phyloP scores from a whole-genome alignment of 2,888 invertebrate species.

The Chymomyza amoena region DNA sequence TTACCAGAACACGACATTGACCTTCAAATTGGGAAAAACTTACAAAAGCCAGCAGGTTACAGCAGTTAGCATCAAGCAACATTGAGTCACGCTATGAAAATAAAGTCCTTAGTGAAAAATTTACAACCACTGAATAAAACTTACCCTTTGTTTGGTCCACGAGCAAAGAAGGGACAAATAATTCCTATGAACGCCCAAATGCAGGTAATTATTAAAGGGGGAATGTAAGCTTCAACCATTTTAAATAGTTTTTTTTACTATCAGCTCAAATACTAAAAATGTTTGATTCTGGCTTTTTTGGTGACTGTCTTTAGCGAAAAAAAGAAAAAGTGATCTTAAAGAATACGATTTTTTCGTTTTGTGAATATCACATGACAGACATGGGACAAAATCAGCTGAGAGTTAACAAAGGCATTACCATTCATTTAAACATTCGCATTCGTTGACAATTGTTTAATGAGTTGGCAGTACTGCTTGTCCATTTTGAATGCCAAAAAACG shows the following conservation, averaged over 20 bases:
- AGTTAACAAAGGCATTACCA: neutral
- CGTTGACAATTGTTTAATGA: neutral
- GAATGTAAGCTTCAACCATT: conserved; percentile 73
- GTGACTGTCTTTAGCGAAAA: conserved; percentile 22
- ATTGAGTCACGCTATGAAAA: conserved; percentile 71
- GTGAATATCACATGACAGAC: conserved; percentile 65
- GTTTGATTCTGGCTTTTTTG: conserved; percentile 22
- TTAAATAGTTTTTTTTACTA: conserved; percentile 33
- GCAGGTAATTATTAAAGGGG: conserved; percentile 71
- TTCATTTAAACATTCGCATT: neutral
- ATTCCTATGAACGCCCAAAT: conserved; percentile 76
- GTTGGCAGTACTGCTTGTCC: neutral
- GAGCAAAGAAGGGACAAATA: conserved; percentile 75
- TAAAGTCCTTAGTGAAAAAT: neutral
- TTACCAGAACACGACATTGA: neutral
- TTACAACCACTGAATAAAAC: conserved; percentile 5
- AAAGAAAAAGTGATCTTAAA: conserved; percentile 50
- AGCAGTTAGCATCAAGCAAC: conserved; percentile 77
- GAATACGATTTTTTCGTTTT: conserved; percentile 48
- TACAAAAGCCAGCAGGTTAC: conserved; percentile 77
- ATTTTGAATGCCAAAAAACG: neutral
- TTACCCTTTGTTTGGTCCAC: conserved; percentile 77
- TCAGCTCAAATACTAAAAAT: conserved; percentile 40
- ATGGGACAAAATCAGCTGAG: conserved; percentile 53
- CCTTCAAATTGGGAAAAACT: conserved; percentile 46